Base-by-base conservation (phyloP, 2,888 invertebrate genomes). In the Cryptosula pallasiana region DNA sequence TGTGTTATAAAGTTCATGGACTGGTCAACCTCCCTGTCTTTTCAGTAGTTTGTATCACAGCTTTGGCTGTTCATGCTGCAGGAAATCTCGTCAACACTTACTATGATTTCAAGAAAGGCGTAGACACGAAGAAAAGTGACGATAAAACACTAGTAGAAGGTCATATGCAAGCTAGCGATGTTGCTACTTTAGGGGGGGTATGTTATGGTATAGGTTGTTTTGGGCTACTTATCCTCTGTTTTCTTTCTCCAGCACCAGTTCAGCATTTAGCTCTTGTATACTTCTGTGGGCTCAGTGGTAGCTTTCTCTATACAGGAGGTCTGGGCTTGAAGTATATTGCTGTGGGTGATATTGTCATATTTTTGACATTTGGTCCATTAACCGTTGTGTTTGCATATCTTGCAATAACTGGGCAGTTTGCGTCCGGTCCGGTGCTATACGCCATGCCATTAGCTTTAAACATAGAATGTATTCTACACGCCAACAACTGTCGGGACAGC, bases 51-150 rank as follows among this genome's bases (percentile, higher is more conserved):
- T 87, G 93, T 71, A 89, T 93, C 78, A 95, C 94, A 1, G 91
- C 94, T 29, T 88, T 95, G 74, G 92, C 92, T 0, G 96, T 96
- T 1, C 96, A 97, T 83, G 94, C 95, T 74, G 96, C 96, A 74
- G 96, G 95, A 71, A 97, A 97, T 86, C 91, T 96, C 55, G 95
- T 97, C 32, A 96, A 96, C 85, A 96, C 96, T 0, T 96, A 95
- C 84, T 96, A 92, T 83, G 96, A 97, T 85, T 97, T 92, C 82
- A 90, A 93, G 36, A 93, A 93, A 87, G 96, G 93, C 69, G 94
- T 96, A 73, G 96, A 97, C 84, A 92, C 92, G 82, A 80, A 81
- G 73, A 94, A 81, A 72, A 76, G 76, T 27, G 95, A 96, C 82
- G 96, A 96, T 82, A 89, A 95, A 81, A 95, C 94, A 77, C 87